Evolutionary conservation across 2,888 invertebrate species (phyloP), one percentile per base, ranked within the genome.

Genomic region (Trissonchulus latispiculum): DNA sequence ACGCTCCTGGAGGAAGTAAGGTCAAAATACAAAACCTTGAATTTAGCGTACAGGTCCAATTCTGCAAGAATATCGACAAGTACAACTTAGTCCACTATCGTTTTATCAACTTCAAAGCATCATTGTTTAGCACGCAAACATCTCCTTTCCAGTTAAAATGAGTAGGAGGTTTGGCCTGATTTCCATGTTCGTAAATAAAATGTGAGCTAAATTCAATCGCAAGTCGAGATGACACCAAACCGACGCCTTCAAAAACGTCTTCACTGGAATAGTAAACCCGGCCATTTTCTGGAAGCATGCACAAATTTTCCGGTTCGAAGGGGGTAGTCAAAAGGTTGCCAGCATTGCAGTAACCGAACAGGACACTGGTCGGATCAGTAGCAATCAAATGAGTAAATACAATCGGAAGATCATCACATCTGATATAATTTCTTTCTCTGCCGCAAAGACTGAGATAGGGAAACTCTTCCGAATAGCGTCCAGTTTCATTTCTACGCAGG

Each of bases 381-480:
- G 48, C 8, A 8, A 78, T 71, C 36, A 81, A 48, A 36, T 76
- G 76, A 1, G 95, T 95, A 82, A 89, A 97, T 1, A 99, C 97
- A 79, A 96, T 89, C 0, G 97, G 97, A 35, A 90, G 87, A 85
- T 97, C 97, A 84, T 99, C 95, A 85, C 95, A 96, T 78, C 93
- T 88, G 36, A 97, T 88, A 83, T 87, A 97, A 85, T 97, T 99
- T 74, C 91, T 87, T 85, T 99, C 97, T 77, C 89, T 87, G 1
- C 96, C 96, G 86, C 97, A 99, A 0, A 89, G 87, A 1, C 95
- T 95, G 72, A 96, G 81, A 82, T 89, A 97, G 0, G 96, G 96
- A 84, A 99, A 99, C 35, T 90, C 88, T 2, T 82, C 79, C 74
- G 88, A 82, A 82, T 93, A 96, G 76, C 91, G 87, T 0, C 87